Percentiles rank a stretch among this genome's conserved stretches.
phyloP scores from a whole-genome alignment of 2,113 vertebrate genomes.

The Sciurus niger region DNA sequence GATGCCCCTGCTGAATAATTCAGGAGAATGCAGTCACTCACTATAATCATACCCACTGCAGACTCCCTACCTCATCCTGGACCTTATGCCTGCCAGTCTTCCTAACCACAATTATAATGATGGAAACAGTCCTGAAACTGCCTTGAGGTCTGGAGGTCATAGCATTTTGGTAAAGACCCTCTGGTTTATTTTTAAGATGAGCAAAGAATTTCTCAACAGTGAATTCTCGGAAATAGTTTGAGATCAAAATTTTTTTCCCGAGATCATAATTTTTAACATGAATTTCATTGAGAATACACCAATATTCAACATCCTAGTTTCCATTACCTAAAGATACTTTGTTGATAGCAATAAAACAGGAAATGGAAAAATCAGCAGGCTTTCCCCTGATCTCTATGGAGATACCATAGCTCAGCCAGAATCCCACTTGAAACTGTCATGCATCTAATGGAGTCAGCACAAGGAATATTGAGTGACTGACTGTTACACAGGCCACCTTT shows the following conservation, averaged over 20 bases:
- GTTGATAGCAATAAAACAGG: not conserved
- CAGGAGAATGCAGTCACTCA: not conserved
- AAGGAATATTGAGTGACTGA: not conserved
- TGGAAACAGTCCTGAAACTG: not conserved
- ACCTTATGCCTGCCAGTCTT: not conserved
- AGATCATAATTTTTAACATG: not conserved
- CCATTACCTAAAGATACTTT: not conserved
- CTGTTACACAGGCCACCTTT: not conserved
- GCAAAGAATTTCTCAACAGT: not conserved
- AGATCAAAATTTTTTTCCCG: not conserved
- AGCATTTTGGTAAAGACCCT: not conserved
- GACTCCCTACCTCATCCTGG: not conserved
- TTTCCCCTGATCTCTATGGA: not conserved
- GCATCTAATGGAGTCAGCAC: not conserved
- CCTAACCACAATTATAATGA: not conserved
- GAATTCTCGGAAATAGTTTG: not conserved
- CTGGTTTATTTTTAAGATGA: slow-evolving; percentile 1
- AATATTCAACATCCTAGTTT: not conserved
- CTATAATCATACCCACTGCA: too few species aligned
- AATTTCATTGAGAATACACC: not conserved
- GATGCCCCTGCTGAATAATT: not conserved
- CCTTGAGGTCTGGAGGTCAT: not conserved
- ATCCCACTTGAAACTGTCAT: not conserved
- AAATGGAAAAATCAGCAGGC: not conserved
- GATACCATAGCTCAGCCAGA: not conserved